phyloP scores from a whole-genome alignment of 2,113 vertebrate genomes.

The Clinocottus analis region DNA sequence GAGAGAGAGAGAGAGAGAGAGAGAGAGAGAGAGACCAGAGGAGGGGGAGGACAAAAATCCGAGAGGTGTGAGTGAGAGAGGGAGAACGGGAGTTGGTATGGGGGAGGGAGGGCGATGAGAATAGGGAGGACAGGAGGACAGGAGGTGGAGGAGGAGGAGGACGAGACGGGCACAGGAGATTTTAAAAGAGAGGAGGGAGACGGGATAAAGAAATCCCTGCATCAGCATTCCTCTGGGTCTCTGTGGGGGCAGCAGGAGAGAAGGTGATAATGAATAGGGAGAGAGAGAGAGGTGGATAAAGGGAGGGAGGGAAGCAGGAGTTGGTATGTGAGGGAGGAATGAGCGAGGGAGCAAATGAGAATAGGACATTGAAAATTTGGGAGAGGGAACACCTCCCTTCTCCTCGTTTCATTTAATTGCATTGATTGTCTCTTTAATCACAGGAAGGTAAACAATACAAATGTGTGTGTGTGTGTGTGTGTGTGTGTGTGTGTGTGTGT shows the following conservation, averaged over 20 bases:
- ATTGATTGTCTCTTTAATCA: neutral
- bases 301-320: conserved; percentile 8
- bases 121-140: conserved; percentile 25
- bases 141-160: no score
- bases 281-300: conserved; percentile 16
- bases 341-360: neutral
- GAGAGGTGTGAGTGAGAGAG: conserved; percentile 18
- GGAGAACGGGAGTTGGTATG: conserved; percentile 9
- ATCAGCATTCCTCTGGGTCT: conserved; percentile 64
- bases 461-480: neutral
- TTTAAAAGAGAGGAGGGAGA: conserved; percentile 25
- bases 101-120: neutral
- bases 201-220: conserved; percentile 52
- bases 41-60: neutral
- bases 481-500: neutral
- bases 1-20: conserved; percentile 13
- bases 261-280: conserved; percentile 43
- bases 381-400: conserved; percentile 14
- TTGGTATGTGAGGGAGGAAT: conserved; percentile 1
- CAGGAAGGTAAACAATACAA: conserved; percentile 16
- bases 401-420: conserved; percentile 16
- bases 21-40: conserved; percentile 1
- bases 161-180: conserved; percentile 23
- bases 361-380: conserved; percentile 17
- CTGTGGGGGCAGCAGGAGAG: conserved; percentile 25